Conservation (phyloP, 2,113 vertebrate species). For the Pomatorhinus ruficollis region DNA sequence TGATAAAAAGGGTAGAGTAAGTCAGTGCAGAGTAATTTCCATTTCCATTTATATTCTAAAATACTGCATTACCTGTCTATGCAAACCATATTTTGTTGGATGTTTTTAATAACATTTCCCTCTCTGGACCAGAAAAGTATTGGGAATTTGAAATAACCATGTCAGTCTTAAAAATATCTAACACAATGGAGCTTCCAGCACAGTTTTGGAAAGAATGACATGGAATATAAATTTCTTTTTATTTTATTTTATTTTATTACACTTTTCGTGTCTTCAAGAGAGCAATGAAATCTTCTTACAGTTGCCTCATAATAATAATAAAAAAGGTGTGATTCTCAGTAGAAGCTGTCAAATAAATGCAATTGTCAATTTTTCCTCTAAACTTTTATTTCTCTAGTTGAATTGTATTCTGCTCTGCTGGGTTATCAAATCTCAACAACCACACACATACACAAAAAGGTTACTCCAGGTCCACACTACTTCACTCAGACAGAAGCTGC, state of each 20-base stretch:
- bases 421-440: background rate
- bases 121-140: background rate
- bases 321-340: constrained; percentile 2
- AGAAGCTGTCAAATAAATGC: background rate
- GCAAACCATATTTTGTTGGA: background rate
- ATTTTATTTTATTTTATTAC: constrained; percentile 55
- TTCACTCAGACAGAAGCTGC: background rate
- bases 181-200: constrained; percentile 23
- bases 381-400: constrained; percentile 43
- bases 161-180: constrained; percentile 12
- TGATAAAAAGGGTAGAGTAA: constrained; percentile 31
- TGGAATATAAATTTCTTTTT: constrained; percentile 33
- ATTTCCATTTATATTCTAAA: constrained; percentile 55
- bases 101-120: constrained; percentile 30
- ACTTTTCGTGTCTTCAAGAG: constrained; percentile 40
- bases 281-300: constrained; percentile 43
- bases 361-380: background rate
- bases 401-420: background rate
- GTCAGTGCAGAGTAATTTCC: constrained; percentile 27
- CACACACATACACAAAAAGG: background rate
- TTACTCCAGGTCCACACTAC: background rate
- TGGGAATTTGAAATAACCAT: constrained; percentile 7
- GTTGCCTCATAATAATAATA: constrained; percentile 39
- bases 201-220: constrained; percentile 4
- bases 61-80: constrained; percentile 10